Conservation (phyloP, 2,113 vertebrate genomes). For the Ceyx melanurus region DNA sequence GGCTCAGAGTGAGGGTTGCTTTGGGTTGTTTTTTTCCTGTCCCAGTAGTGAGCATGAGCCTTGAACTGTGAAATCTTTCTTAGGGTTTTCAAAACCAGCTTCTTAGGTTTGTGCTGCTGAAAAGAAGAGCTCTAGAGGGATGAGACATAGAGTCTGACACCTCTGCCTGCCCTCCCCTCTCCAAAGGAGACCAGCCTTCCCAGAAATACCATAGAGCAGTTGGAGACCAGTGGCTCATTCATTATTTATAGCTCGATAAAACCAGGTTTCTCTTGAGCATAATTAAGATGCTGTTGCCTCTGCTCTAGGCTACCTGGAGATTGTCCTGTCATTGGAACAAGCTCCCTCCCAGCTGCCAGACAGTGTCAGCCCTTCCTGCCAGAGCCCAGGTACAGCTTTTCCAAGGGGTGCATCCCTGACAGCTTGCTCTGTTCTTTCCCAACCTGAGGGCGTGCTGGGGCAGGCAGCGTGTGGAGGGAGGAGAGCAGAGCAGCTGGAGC, state of each 20-base stretch:
- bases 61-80: not conserved
- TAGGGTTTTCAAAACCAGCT: not conserved
- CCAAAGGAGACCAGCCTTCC: not conserved
- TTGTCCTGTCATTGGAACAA: not conserved
- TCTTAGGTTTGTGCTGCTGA: not conserved
- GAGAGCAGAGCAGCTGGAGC: not conserved
- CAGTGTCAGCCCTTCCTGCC: not conserved
- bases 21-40: not conserved
- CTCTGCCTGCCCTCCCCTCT: not conserved
- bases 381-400: not conserved
- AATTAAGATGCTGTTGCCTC: not conserved
- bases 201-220: not conserved
- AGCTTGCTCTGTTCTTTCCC: not conserved
- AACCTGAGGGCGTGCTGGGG: not conserved
- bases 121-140: not conserved
- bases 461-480: not conserved
- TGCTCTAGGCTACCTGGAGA: not conserved
- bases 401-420: not conserved
- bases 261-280: not conserved
- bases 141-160: not conserved
- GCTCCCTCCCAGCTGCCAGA: not conserved
- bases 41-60: not conserved
- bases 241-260: constrained; percentile 1
- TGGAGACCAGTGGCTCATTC: not conserved
- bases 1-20: not conserved